These are phyloP conservation scores for Alsophila aescularia DNA, from an alignment of 2,888 invertebrate genomes.

Conservation along the genomic window DNA sequence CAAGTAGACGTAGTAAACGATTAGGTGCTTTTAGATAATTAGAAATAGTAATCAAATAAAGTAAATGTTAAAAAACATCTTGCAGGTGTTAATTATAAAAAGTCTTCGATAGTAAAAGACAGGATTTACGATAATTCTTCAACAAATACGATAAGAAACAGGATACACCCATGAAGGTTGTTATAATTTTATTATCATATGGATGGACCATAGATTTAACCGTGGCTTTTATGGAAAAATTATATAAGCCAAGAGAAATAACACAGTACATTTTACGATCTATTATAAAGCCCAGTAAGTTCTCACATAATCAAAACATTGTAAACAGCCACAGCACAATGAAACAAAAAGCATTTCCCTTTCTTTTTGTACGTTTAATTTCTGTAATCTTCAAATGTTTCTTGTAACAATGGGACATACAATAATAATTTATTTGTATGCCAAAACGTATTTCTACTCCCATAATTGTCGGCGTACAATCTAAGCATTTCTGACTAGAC, in stretches of 20 bases:
- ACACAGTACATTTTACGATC: conserved; percentile 8
- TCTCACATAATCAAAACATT: conserved; percentile 16
- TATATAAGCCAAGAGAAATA: not conserved
- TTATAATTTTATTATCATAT: no score
- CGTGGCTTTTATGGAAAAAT: not conserved
- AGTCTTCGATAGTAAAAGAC: no score
- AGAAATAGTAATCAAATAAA: no score
- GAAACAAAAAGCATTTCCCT: conserved; percentile 24
- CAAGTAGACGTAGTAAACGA: no score
- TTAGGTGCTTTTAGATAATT: no score
- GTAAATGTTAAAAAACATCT: no score
- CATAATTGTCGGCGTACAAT: conserved; percentile 27
- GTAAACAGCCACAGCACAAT: conserved; percentile 9
- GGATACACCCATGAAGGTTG: no score
- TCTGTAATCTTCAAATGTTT: conserved; percentile 29
- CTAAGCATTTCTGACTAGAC: conserved; percentile 11
- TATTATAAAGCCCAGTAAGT: conserved; percentile 3
- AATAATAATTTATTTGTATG: conserved; percentile 29
- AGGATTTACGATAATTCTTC: no score
- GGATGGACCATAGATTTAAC: no score
- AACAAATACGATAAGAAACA: no score
- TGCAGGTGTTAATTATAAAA: no score
- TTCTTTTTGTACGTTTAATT: conserved; percentile 22
- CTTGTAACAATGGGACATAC: conserved; percentile 32
- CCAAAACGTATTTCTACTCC: conserved; percentile 27